Base-by-base conservation (phyloP, 2,113 vertebrate genomes). In the Notothenia coriiceps region DNA sequence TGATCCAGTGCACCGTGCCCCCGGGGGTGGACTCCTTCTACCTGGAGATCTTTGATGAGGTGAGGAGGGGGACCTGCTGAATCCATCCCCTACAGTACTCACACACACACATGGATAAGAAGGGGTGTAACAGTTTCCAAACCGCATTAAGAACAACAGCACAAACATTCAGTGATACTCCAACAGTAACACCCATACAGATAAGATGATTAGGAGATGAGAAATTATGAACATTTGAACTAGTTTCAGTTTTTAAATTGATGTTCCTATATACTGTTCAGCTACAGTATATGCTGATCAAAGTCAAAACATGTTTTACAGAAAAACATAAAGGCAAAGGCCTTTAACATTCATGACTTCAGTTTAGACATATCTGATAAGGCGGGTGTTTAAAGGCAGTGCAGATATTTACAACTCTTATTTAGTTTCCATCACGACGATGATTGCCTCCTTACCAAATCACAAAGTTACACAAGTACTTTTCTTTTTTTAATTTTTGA, bases 11-110 rank as follows among this genome's bases (percentile, higher is more conserved):
- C 87, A 97, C 98, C 0, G 95, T 99, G 35, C 98, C 98, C 0
- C 98, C 97, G 0, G 97, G 97, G 0, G 97, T 99, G 68, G 98
- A 99, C 85, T 98, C 98, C 0, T 99, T 99, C 92, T 99, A 99
- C 89, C 92, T 99, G 84, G 98, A 99, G 93, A 98, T 99, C 89
- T 99, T 99, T 49, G 98, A 99, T 73, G 98, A 99, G 98, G 98
- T 99, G 64, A 94, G 95, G 13, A 22, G 51, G 20, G 40, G 35
- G 7, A 62, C 15, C 47, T 50, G 11, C 13, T 73, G 13, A 29
- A n/a, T 33, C 17, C 18, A 10, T 50, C 29, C 13, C 25, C 2
- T 13, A 13, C 4, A 2, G 7, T 62, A 46, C 4, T 12, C 44
- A 63, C 11, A 6, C 46, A 14, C 29, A 29, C 29, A 29, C 29